Base-by-base conservation (phyloP, 2,888 invertebrate species). In the Leptinotarsa juncta region DNA sequence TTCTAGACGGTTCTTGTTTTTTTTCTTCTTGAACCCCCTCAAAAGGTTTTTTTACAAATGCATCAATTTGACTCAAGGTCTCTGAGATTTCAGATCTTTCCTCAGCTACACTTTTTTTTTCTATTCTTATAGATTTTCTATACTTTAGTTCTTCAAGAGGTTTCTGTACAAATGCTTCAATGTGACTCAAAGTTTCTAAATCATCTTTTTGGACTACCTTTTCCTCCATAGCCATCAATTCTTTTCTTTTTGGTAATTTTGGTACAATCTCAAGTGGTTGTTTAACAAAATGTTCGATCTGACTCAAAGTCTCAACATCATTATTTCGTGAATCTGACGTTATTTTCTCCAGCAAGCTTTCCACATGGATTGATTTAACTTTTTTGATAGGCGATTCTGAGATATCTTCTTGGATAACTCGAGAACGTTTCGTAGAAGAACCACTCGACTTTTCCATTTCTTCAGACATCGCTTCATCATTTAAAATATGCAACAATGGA, bases 171-270 rank as follows among this genome's bases (percentile, higher is more conserved):
- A 77, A 78, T 12, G 74, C 75, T 57, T 75, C 76, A 12, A 77
- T 77, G 53, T 80, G 78, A 53, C 75, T 79, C 67, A 78, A 68
- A n/a, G 78, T 76, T 74, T 76, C 76, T 14, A 55, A 10, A 12
- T 67, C 32, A 15, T 69, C 57, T 15, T 57, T 55, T 49, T 18
- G 20, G 4, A 15, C 32, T 16, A 16, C 20, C 48, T 26, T 10
- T 51, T 32, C 10, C 23, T 53, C 67, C 15, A 18, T n/a, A 26
- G 20, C 32, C 14, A 42, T 14, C 26, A 57, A 57, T 57, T 69
- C 57, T 57, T 57, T 67, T 10, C 23, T 50, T 50, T 7, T 53
- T 32, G 67, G 20, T 67, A 51, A 67, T 23, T 51, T 67, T 67
- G 67, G 32, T 20, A 67, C 67, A 49, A 50, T 66, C 14, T 49